A percentile compares a stretch with the other conserved stretches of the same genome.
phyloP scores from a whole-genome alignment of 2,888 invertebrate genomes.

The Physocephala rufipes region DNA sequence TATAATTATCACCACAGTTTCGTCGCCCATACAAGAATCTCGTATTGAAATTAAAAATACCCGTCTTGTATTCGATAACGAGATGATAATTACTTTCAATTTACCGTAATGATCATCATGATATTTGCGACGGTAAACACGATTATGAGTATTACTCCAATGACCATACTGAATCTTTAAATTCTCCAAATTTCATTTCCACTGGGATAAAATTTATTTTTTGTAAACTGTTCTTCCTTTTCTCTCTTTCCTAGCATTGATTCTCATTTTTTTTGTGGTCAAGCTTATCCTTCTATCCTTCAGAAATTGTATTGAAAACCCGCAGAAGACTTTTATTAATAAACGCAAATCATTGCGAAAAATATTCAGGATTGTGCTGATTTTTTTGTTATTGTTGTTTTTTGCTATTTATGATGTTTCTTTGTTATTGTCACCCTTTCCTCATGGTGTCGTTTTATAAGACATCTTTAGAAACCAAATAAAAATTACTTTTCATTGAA shows the following conservation, averaged over 20 bases:
- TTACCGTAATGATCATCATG: too few species aligned
- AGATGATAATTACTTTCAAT: too few species aligned
- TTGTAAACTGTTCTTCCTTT: not conserved
- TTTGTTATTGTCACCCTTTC: too few species aligned
- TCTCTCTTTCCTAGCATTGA: not conserved
- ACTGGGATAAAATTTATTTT: constrained; percentile 11
- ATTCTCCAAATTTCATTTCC: not conserved
- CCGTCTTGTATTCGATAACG: too few species aligned
- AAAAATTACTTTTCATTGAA: constrained; percentile 1
- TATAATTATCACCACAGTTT: too few species aligned
- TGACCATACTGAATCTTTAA: too few species aligned
- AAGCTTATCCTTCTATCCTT: not conserved
- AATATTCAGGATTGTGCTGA: not conserved
- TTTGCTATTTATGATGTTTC: not conserved
- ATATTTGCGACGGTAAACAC: too few species aligned
- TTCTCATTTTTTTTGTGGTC: too few species aligned
- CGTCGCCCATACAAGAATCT: too few species aligned
- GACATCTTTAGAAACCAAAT: not conserved
- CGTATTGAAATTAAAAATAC: too few species aligned
- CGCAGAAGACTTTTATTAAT: not conserved
- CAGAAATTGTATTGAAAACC: not conserved
- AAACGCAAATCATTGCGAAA: constrained; percentile 9
- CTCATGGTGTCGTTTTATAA: not conserved
- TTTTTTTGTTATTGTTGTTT: not conserved
- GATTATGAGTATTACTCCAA: too few species aligned